Evolutionary conservation across 1,140 invertebrate species (phyloP), one percentile per base, ranked within the genome.

Genomic region (Linepithema humile): DNA sequence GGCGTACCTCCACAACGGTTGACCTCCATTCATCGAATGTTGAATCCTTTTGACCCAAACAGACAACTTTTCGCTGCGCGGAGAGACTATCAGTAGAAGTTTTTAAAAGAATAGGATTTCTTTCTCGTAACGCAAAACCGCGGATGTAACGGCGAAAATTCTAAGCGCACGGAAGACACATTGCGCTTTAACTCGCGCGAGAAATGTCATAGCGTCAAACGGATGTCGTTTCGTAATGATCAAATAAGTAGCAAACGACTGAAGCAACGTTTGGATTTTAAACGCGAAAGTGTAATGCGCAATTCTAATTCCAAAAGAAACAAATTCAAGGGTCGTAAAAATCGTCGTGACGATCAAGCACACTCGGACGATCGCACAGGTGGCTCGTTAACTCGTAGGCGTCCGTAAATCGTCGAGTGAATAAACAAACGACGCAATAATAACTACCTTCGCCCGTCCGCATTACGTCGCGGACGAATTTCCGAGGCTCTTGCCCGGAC

Each of bases 21-120:
- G 60, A 65, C 77, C 57, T 82, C 62, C 69, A 82, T 85, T 87
- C 85, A 82, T 73, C 83, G 45, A 15, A 82, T 64, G 82, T 83
- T 67, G 84, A 82, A 90, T 89, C 83, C 86, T 85, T 85, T 88
- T 91, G 88, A 91, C 89, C 89, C 45, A 83, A 29, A 72, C 53
- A 69, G 55, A 84, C 57, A 90, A 90, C 85, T 89, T 85, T 82
- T 59, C 80, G 43, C 35, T 32, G 55, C 29, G 26, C 45, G 26
- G 26, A 45, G n/a, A 15, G 48, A 70, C 65, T 69, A 82, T 50
- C 73, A 43, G 29, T 20, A 3, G 6, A 85, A 89, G 72, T 88
- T 89, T 62, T 62, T 85, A 40, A 85, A 78, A 64, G 43, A 62
- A 48, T 45, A 50, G 23, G 23, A 45, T 60, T 72, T 84, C 53